phyloP scores from a whole-genome alignment of 1,140 invertebrate species.

The Ladona fulva region DNA sequence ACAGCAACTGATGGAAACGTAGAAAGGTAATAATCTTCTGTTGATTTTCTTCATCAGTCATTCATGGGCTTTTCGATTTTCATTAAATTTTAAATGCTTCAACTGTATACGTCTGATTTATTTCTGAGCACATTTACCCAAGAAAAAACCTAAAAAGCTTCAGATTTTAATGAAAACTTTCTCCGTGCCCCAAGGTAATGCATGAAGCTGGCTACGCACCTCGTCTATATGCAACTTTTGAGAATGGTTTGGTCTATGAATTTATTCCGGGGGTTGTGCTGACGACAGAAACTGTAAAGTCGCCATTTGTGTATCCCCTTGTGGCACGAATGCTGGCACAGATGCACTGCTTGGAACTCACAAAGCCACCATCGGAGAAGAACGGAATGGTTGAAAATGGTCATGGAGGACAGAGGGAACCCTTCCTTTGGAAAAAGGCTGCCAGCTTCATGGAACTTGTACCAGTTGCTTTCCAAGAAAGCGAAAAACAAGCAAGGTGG shows the following conservation, averaged over 20 bases:
- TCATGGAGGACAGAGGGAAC: constrained; percentile 32
- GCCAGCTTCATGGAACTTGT: constrained; percentile 64
- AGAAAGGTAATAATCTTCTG: no score
- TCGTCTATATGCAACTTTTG: constrained; percentile 80
- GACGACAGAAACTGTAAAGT: constrained; percentile 55
- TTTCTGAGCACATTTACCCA: no score
- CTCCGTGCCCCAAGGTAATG: constrained; percentile 48
- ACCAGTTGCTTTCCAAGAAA: constrained; percentile 52
- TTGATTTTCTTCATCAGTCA: no score
- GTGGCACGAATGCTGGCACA: constrained; percentile 71
- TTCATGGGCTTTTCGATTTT: no score
- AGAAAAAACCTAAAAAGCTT: no score
- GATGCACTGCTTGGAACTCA: constrained; percentile 52
- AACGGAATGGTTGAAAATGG: neutral
- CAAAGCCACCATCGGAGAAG: neutral
- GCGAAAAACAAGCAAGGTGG: constrained; percentile 53
- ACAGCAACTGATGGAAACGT: no score
- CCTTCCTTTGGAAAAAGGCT: constrained; percentile 63
- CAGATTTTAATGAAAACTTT: neutral
- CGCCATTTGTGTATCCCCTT: constrained; percentile 59
- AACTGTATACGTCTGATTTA: no score
- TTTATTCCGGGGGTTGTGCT: constrained; percentile 78
- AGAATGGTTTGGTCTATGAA: constrained; percentile 90
- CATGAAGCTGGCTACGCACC: constrained; percentile 70
- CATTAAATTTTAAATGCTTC: no score